phyloP scores from a whole-genome alignment of 1,140 invertebrate genomes.

The Drosophila willistoni region DNA sequence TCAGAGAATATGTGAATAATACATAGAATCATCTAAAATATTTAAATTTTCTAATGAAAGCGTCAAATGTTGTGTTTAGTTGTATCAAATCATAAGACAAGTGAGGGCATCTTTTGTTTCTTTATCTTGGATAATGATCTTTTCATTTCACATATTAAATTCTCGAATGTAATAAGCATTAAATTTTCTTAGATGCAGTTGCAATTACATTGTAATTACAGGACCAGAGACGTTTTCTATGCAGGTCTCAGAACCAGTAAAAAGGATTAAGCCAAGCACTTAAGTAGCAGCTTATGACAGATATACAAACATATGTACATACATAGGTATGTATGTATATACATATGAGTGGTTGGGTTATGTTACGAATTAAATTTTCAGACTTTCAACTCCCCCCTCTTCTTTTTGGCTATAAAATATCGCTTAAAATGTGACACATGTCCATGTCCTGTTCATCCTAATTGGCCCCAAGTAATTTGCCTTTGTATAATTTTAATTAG shows the following conservation, averaged over 20 bases:
- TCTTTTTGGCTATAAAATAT: conserved; percentile 60
- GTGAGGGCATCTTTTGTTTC: neutral
- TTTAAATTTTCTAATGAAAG: no score
- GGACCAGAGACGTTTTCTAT: conserved; percentile 42
- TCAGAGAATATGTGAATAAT: no score
- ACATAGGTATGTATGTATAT: neutral
- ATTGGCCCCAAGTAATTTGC: conserved; percentile 53
- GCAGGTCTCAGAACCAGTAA: conserved; percentile 22
- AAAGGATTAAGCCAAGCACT: conserved; percentile 55
- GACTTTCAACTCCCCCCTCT: neutral
- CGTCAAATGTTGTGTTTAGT: neutral
- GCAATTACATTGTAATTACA: conserved; percentile 63
- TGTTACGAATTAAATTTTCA: conserved; percentile 34
- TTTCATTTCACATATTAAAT: conserved; percentile 42
- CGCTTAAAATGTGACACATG: conserved; percentile 72
- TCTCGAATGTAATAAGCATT: conserved; percentile 57
- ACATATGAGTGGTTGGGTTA: neutral
- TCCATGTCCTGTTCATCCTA: conserved; percentile 45
- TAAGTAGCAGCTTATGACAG: conserved; percentile 68
- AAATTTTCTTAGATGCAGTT: conserved; percentile 41
- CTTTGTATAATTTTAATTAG: conserved; percentile 66
- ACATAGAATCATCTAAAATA: no score
- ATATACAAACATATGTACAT: conserved; percentile 16
- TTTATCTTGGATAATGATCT: conserved; percentile 12
- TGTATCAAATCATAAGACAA: neutral